These are phyloP conservation scores for Cephalopachus bancanus DNA, from an alignment of 2,797 vertebrate genomes.

Conservation along the genomic window DNA sequence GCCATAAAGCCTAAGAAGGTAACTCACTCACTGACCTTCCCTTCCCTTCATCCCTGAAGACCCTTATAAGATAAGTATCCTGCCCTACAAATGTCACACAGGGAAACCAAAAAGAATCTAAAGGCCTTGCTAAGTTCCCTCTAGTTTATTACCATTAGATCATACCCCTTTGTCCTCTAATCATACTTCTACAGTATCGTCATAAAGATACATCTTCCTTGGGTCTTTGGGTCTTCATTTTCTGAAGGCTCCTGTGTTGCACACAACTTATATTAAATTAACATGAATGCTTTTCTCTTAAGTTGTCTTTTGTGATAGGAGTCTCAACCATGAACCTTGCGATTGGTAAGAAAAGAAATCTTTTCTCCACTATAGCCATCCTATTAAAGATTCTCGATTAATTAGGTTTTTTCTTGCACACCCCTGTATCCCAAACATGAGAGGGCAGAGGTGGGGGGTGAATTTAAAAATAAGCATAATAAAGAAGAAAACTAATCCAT, in stretches of 20 bases:
- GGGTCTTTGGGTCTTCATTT: neutral
- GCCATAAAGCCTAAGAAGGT: neutral
- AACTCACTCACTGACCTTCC: neutral
- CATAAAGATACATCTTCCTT: neutral
- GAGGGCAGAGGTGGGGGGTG: rapidly evolving
- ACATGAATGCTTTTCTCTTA: neutral
- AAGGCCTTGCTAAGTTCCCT: no score
- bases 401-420: neutral
- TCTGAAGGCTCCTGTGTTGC: neutral
- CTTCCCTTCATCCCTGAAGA: neutral
- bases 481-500: neutral
- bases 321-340: neutral
- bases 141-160: neutral
- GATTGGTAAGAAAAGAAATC: neutral
- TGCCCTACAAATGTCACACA: neutral
- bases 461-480: neutral
- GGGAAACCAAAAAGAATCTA: neutral
- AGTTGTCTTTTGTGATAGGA: neutral
- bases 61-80: neutral
- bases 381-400: neutral
- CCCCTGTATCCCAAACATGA: neutral
- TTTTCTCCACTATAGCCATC: neutral
- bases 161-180: neutral
- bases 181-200: neutral
- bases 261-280: neutral